Conservation (phyloP, 1,140 invertebrate genomes). For the Ceratina australensis region DNA sequence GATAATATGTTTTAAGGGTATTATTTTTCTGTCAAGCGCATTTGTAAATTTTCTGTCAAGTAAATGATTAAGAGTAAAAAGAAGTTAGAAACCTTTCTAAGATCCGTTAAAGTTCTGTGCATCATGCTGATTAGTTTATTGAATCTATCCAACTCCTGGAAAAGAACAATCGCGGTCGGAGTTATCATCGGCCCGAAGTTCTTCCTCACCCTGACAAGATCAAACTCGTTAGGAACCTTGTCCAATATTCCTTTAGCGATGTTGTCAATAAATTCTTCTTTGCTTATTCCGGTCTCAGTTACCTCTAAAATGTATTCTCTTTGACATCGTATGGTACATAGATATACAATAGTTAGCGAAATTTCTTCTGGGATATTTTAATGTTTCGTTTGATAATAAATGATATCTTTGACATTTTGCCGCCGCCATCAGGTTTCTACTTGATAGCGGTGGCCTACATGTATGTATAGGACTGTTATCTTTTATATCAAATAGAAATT, state of each 20-base stretch:
- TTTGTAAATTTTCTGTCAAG: slow-evolving; percentile 29
- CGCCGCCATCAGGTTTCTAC: too few species aligned
- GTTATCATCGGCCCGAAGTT: slow-evolving; percentile 87
- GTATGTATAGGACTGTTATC: too few species aligned
- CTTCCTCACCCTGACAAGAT: slow-evolving; percentile 88
- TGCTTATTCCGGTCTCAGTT: slow-evolving; percentile 81
- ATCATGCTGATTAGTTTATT: slow-evolving; percentile 89
- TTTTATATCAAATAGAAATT: too few species aligned
- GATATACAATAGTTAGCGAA: not conserved
- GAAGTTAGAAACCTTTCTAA: slow-evolving; percentile 83
- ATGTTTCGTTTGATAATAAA: too few species aligned
- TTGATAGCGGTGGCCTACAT: too few species aligned
- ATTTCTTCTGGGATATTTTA: too few species aligned
- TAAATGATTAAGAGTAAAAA: too few species aligned
- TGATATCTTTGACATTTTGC: too few species aligned
- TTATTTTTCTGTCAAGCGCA: too few species aligned
- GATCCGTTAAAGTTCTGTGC: slow-evolving; percentile 84
- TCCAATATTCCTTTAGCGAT: slow-evolving; percentile 87
- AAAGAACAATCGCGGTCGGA: slow-evolving; percentile 90
- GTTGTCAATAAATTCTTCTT: slow-evolving; percentile 90
- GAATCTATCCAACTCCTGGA: slow-evolving; percentile 94
- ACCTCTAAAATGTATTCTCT: slow-evolving; percentile 42
- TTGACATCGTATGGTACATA: not conserved
- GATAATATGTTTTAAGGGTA: too few species aligned
- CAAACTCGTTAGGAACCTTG: slow-evolving; percentile 88